These are phyloP conservation scores for Halcyon badia DNA, from an alignment of 2,797 vertebrate species.

Conservation along the genomic window DNA sequence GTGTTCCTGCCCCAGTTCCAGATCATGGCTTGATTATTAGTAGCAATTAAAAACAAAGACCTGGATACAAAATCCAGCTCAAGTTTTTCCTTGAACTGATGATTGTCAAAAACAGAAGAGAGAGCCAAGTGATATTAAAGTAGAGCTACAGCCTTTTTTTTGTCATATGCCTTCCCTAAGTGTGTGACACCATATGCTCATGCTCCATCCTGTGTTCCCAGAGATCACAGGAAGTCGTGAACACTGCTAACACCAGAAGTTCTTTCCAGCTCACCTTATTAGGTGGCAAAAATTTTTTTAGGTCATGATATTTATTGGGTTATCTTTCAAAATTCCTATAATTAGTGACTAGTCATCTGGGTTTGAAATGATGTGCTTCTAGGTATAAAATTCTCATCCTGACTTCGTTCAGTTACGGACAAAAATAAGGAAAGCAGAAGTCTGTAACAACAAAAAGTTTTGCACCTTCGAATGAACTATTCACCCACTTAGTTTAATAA, in stretches of 20 bases:
- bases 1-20: too few relatives aligned
- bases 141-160: background rate
- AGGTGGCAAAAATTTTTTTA: background rate
- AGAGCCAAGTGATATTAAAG: background rate
- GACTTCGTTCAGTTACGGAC: background rate
- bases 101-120: background rate
- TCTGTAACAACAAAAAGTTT: background rate
- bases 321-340: background rate
- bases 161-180: background rate
- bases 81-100: background rate
- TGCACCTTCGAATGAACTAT: background rate
- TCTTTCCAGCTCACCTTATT: background rate
- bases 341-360: background rate
- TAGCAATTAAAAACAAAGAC: background rate
- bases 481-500: constrained; percentile 39
- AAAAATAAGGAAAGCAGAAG: background rate
- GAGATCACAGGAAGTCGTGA: background rate
- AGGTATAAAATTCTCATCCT: background rate
- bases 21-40: background rate
- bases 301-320: background rate
- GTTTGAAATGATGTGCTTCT: background rate
- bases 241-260: background rate
- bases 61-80: background rate
- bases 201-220: background rate
- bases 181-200: background rate